Base-by-base conservation (phyloP, 2,797 vertebrate species). In the Orestias chungarensis region DNA sequence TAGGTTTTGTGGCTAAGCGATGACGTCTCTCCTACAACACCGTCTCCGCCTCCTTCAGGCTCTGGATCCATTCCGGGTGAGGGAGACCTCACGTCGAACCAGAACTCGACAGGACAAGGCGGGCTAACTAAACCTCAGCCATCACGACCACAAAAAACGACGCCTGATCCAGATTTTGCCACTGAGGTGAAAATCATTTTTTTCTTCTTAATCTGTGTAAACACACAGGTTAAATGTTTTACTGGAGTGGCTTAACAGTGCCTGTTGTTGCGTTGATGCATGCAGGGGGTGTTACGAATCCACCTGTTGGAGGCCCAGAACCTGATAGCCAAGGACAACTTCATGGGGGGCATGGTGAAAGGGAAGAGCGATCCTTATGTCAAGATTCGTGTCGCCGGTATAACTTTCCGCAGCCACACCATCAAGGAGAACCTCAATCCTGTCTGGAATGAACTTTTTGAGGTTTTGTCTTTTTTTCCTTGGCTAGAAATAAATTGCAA, bases 321-420 rank as follows among this genome's bases (percentile, higher is more conserved):
- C 81, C 92, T 98, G 64, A 94, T 98, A 0, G 95, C 97, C 67
- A 98, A 97, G 78, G 97, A 98, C 88, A 97, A 95, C 89, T 96
- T 97, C 87, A 94, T 98, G 93, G 95, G 94, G 6, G 96, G 97
- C 23, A 88, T 97, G 86, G 93, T 98, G 73, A 96, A 96, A 88
- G 97, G 97, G 49, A 97, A 97, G 81, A 98, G 96, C 2, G 97
- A 98, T 82, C 97, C 97, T 6, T 98, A 98, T 0, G 95, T 96
- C 25, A 96, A 96, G 87, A 94, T 97, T 44, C 94, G 95, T 6
- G 92, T 95, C n/a, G 95, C 94, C 31, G 97, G 96, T 3, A 83
- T 93, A 80, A 93, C 91, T 50, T 96, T 95, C 83, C 95, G 95
- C 70, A 98, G 95, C 89, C 95, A 89, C 61, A 96, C 97, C 49